A percentile compares a stretch with the other conserved stretches of the same genome.
Conservation (phyloP, 2,113 vertebrate genomes). For the Oostethus manadensis region DNA sequence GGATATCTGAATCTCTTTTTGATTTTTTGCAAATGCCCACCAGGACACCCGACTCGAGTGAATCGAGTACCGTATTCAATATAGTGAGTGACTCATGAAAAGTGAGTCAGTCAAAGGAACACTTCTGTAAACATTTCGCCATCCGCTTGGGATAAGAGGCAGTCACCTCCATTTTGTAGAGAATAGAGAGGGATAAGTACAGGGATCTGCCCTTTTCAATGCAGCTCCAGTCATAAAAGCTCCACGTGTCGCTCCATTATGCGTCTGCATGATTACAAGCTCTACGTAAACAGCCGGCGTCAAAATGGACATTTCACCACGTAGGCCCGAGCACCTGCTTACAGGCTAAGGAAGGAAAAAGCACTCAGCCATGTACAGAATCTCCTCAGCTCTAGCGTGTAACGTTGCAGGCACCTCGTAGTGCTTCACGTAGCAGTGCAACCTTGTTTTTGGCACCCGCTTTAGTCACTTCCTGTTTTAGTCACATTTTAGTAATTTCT, state of each 20-base stretch:
- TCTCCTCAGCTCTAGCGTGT: not conserved
- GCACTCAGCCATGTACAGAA: conserved; percentile 44
- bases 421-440: conserved; percentile 4
- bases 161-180: conserved; percentile 58
- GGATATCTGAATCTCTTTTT: too few relatives aligned
- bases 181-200: conserved; percentile 68
- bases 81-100: too few relatives aligned
- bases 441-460: too few relatives aligned
- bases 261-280: conserved; percentile 78
- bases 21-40: too few relatives aligned
- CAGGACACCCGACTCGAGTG: too few relatives aligned
- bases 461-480: too few relatives aligned
- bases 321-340: conserved; percentile 78
- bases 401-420: not conserved
- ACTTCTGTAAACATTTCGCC: conserved; percentile 46
- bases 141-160: conserved; percentile 51
- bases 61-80: too few relatives aligned
- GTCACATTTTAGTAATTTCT: too few relatives aligned
- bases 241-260: conserved; percentile 76
- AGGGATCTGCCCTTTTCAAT: conserved; percentile 75
- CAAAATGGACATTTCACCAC: conserved; percentile 76
- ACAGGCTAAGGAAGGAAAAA: conserved; percentile 59
- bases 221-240: conserved; percentile 74
- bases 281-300: conserved; percentile 75
- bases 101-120: not conserved